These are phyloP conservation scores for Elephas maximus DNA, from an alignment of 2,113 vertebrate species.

Conservation along the genomic window DNA sequence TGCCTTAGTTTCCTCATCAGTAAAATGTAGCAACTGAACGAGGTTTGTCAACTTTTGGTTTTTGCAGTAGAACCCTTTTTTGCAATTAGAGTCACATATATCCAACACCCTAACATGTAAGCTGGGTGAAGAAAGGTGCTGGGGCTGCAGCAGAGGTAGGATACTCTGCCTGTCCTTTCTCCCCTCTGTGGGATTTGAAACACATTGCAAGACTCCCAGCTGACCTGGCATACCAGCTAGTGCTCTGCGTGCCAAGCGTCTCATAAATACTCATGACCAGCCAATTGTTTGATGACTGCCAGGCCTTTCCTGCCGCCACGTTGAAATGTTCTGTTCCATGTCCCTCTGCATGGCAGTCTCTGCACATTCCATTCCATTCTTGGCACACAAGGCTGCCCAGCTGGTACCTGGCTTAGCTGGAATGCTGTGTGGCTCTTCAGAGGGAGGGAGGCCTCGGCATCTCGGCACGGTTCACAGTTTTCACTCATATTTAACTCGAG, in stretches of 20 bases:
- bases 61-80: not conserved
- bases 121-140: not conserved
- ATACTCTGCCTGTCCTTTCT: not conserved
- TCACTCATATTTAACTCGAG: slow-evolving; percentile 30
- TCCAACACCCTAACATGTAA: not conserved
- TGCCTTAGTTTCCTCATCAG: not conserved
- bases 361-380: slow-evolving; percentile 6
- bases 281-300: slow-evolving; percentile 9
- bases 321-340: not conserved
- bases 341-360: not conserved
- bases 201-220: not conserved
- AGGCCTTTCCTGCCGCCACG: not conserved
- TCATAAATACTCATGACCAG: not conserved
- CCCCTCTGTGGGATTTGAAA: not conserved
- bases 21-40: not conserved
- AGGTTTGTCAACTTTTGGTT: not conserved
- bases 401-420: not conserved
- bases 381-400: not conserved
- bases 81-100: not conserved
- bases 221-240: not conserved
- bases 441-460: not conserved
- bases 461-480: not conserved
- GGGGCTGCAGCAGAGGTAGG: not conserved
- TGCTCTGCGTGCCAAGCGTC: not conserved
- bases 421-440: fast-evolving